Percentiles rank a stretch among this genome's conserved stretches.
These are phyloP conservation scores for Catharus bicknelli DNA, from an alignment of 2,113 vertebrate species.

Conservation along the genomic window DNA sequence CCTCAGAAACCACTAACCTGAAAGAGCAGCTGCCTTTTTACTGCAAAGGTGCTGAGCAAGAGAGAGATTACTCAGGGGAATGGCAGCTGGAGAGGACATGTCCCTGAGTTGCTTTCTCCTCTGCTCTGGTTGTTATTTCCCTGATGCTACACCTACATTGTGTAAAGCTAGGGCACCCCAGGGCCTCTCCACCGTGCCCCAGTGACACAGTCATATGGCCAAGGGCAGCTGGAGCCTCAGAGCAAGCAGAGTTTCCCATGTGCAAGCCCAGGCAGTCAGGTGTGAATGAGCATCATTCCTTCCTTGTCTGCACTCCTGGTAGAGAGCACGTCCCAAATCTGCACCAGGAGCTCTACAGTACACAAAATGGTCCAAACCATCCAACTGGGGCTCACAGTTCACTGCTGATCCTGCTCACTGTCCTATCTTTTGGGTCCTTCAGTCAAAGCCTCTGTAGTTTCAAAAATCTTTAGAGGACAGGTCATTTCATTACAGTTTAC, in stretches of 20 bases:
- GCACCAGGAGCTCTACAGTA: not conserved
- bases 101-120: not conserved
- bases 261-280: not conserved
- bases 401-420: not conserved
- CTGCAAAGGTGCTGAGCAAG: not conserved
- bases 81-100: not conserved
- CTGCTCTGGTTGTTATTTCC: not conserved
- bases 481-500: not conserved
- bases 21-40: not conserved
- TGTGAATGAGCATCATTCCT: not conserved
- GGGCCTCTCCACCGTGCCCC: not conserved
- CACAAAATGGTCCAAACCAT: not conserved
- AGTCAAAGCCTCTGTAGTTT: not conserved
- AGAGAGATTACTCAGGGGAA: not conserved
- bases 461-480: not conserved
- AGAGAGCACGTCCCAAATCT: not conserved
- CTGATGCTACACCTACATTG: not conserved
- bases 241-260: not conserved
- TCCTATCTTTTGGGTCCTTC: not conserved
- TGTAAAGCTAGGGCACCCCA: not conserved
- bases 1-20: not conserved
- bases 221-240: not conserved
- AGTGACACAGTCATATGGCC: not conserved
- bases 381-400: not conserved
- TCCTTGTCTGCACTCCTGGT: not conserved